Conservation (phyloP, 2,797 vertebrate species). For the Rousettus madagascariensis region DNA sequence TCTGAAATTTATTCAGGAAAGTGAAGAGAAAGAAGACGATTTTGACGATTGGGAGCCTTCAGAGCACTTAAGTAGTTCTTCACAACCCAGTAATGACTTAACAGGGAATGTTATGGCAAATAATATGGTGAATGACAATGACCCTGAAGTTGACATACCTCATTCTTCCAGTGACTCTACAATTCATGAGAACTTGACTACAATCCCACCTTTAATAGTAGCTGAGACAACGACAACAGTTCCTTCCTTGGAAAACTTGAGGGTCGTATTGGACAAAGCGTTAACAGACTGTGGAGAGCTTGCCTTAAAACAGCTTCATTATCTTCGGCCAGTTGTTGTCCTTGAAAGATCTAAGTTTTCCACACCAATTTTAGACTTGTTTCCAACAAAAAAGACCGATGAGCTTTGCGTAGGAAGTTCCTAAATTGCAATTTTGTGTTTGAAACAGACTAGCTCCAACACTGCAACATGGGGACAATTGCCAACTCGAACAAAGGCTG, state of each 20-base stretch:
- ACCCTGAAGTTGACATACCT: conserved; percentile 83
- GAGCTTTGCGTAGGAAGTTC: conserved; percentile 94
- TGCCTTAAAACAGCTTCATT: conserved; percentile 99
- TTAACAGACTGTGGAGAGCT: conserved; percentile 96
- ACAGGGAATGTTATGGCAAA: conserved; percentile 81
- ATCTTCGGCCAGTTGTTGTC: conserved; percentile 98
- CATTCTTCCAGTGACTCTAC: conserved; percentile 83
- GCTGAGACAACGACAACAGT: conserved; percentile 83
- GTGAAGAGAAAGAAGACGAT: conserved; percentile 88
- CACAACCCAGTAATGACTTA: conserved; percentile 75
- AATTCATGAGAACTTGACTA: conserved; percentile 81
- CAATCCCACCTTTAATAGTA: conserved; percentile 89
- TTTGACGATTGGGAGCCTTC: conserved; percentile 84
- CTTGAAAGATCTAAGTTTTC: conserved; percentile 95
- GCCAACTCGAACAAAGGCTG: conserved; percentile 85
- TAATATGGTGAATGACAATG: conserved; percentile 69
- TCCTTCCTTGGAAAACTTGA: conserved; percentile 94
- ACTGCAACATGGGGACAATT: conserved; percentile 83
- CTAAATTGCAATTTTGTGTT: conserved; percentile 82
- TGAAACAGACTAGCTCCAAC: conserved; percentile 81
- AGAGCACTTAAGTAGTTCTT: conserved; percentile 77
- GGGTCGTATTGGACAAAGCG: conserved; percentile 96
- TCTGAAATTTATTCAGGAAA: conserved; percentile 97
- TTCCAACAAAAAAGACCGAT: conserved; percentile 93
- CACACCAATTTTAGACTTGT: conserved; percentile 91